Base-by-base conservation (phyloP, 1,140 invertebrate species). In the Dolichoris vasculosae region DNA sequence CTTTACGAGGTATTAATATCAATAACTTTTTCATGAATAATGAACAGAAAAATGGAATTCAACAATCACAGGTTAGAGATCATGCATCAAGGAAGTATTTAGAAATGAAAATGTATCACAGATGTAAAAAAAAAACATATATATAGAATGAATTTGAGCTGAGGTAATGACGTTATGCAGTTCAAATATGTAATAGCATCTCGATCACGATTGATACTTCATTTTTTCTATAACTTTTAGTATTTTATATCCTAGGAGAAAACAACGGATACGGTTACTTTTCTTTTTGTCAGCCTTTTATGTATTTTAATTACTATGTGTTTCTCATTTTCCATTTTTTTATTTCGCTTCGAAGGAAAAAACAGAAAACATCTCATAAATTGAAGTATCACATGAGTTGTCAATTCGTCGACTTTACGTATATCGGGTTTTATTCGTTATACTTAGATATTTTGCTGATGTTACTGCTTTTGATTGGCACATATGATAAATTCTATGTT, bases 351-450 rank as follows among this genome's bases (percentile, higher is more conserved):
- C 20, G 51, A 85, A 81, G 48, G 40, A 46, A 40, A 71, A 83
- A 85, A 79, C 64, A 80, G 43, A 86, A 86, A 75, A 82, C 46
- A 78, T 82, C 20, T 82, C 59, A 76, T 85, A 38, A 82, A 82
- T 81, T 55, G 79, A 48, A 82, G 38, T 86, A 86, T 86, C 84
- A 86, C 84, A 86, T 82, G 71, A 82, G n/a, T 71, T 67, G 78
- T 76, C 69, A 73, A 85, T 40, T 81, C 63, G 23, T 67, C 84
- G 71, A 85, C 78, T 75, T 81, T 85, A 85, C 77, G 83, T 85
- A 80, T 75, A 59, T 85, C 30, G 55, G 55, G 69, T 75, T 85
- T 81, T 46, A 32, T 76, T 85, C 84, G 78, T 81, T 76, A 64
- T 85, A 73, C 78, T 85, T 85, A 73, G 55, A 81, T 63, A 84